Evolutionary conservation across 2,888 invertebrate species (phyloP).

Genomic region (Tinea trinotella): DNA sequence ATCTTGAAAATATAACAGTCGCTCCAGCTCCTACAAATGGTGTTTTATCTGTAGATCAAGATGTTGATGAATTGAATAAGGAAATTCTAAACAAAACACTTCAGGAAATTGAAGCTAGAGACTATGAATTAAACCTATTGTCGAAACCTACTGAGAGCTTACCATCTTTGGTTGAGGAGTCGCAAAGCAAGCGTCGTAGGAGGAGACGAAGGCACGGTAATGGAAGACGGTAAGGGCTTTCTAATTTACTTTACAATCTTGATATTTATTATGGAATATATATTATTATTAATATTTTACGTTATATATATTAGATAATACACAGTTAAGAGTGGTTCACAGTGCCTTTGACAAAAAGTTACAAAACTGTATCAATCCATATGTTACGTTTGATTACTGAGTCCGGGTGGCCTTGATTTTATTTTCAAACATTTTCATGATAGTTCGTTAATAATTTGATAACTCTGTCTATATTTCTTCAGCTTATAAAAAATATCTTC

Average conservation of each 20-base stretch:
- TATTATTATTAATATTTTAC: too few relatives aligned
- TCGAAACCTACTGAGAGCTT: constrained; percentile 56
- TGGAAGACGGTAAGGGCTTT: constrained; percentile 50
- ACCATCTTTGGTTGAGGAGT: constrained; percentile 46
- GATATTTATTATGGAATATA: too few relatives aligned
- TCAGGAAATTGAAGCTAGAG: constrained; percentile 35
- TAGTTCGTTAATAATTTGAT: too few relatives aligned
- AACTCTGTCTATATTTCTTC: too few relatives aligned
- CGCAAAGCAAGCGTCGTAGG: constrained; percentile 34
- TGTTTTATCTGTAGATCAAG: constrained; percentile 52
- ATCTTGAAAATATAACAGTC: constrained; percentile 58
- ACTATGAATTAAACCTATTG: constrained; percentile 37
- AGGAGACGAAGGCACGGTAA: constrained; percentile 58
- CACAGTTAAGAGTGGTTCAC: neutral
- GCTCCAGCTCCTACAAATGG: constrained; percentile 65
- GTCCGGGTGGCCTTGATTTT: too few relatives aligned
- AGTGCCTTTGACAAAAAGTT: too few relatives aligned
- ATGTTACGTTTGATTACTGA: too few relatives aligned
- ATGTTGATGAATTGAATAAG: constrained; percentile 31
- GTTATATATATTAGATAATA: too few relatives aligned
- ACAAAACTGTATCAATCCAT: too few relatives aligned
- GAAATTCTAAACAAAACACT: constrained; percentile 37
- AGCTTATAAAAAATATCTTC: too few relatives aligned
- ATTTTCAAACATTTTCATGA: too few relatives aligned
- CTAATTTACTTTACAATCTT: neutral